Conservation (phyloP, 2,888 invertebrate genomes). For the Tachystola acroxantha region DNA sequence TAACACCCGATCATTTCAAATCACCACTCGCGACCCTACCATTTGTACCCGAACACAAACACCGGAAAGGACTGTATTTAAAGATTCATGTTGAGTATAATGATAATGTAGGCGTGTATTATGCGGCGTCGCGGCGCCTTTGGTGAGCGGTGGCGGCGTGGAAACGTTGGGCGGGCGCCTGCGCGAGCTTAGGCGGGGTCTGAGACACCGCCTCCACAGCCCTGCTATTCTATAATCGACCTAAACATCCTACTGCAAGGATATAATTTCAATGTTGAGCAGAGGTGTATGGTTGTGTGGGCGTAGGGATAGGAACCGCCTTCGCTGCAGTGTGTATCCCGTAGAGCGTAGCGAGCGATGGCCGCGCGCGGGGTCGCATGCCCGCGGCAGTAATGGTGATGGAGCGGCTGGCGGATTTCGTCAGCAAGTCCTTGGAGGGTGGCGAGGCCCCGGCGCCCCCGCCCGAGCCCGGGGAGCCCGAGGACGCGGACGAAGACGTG, state of each 20-base stretch:
- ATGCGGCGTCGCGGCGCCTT: conserved; percentile 39
- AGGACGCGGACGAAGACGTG: conserved; percentile 61
- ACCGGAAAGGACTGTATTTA: conserved; percentile 48
- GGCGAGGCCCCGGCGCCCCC: conserved; percentile 70
- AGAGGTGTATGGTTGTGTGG: conserved; percentile 34
- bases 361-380: conserved; percentile 59
- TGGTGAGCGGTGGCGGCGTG: conserved; percentile 15
- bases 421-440: conserved; percentile 90
- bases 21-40: conserved; percentile 2
- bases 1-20: conserved; percentile 5
- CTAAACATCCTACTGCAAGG: background rate
- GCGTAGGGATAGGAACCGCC: conserved; percentile 58
- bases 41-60: conserved; percentile 27
- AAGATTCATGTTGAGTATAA: conserved; percentile 69
- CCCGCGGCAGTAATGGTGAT: conserved; percentile 79
- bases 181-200: conserved; percentile 63
- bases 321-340: conserved; percentile 49
- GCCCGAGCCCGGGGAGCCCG: conserved; percentile 65
- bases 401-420: conserved; percentile 95
- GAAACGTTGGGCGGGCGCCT: conserved; percentile 52
- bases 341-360: conserved; percentile 58
- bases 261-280: background rate
- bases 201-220: conserved; percentile 38
- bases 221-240: background rate
- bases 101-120: conserved; percentile 75